These are phyloP conservation scores for Tachycineta bicolor DNA, from an alignment of 2,113 vertebrate genomes.

Conservation along the genomic window DNA sequence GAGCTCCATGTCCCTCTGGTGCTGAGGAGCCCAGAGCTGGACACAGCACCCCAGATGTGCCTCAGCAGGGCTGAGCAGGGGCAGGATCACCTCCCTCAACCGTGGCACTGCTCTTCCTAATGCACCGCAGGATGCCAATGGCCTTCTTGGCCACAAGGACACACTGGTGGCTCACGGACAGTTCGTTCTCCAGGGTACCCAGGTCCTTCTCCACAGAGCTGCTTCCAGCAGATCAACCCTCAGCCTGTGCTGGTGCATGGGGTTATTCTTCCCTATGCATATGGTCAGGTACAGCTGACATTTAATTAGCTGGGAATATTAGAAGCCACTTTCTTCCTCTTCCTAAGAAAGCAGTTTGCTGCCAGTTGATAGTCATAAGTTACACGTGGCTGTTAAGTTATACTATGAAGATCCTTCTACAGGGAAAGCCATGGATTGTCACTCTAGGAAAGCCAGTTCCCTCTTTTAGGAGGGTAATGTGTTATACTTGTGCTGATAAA, in stretches of 20 bases:
- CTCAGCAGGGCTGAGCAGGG: background rate
- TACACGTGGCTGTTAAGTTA: background rate
- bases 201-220: background rate
- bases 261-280: background rate
- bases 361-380: background rate
- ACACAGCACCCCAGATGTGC: background rate
- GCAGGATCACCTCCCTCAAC: fast-evolving
- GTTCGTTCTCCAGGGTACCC: fast-evolving
- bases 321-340: background rate
- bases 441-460: background rate
- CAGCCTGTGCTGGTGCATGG: background rate
- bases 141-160: background rate
- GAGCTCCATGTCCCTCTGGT: background rate
- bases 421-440: background rate
- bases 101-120: background rate
- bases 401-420: background rate
- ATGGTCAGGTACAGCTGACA: background rate
- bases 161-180: background rate
- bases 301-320: background rate
- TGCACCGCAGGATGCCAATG: background rate
- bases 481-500: background rate
- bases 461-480: background rate
- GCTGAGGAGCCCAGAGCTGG: background rate
- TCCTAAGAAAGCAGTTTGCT: background rate
- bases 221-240: background rate